Percentiles rank a stretch among this genome's conserved stretches.
These are phyloP conservation scores for Acinonyx jubatus DNA, from an alignment of 2,113 vertebrate genomes.

Conservation along the genomic window DNA sequence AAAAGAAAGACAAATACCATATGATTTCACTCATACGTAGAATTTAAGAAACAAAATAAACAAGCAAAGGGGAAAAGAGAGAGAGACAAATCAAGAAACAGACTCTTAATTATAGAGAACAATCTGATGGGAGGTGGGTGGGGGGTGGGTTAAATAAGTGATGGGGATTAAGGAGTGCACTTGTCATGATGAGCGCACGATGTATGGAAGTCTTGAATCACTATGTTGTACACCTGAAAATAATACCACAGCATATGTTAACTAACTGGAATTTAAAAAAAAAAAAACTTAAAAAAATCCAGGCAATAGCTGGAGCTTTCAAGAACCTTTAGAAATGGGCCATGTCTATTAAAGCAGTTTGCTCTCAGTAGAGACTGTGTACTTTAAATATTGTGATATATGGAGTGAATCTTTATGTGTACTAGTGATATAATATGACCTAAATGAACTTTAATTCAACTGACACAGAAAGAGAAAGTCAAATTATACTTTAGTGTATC, in stretches of 20 bases:
- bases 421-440: not conserved
- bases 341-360: slow-evolving; percentile 40
- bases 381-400: slow-evolving; percentile 25
- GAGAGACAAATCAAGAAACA: not conserved
- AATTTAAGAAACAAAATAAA: not conserved
- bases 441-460: slow-evolving; percentile 45
- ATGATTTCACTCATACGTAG: not conserved
- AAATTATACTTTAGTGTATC: slow-evolving; percentile 24
- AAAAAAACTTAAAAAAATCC: slow-evolving; percentile 26
- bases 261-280: slow-evolving; percentile 32
- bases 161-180: not conserved
- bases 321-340: slow-evolving; percentile 45
- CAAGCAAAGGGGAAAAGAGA: not conserved
- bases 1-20: not conserved
- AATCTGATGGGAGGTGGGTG: not conserved
- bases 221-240: not conserved
- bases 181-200: not conserved
- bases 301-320: slow-evolving; percentile 56
- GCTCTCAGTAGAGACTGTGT: not conserved
- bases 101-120: not conserved
- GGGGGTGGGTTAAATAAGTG: not conserved
- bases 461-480: not conserved
- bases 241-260: not conserved
- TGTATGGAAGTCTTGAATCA: not conserved
- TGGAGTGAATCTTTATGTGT: not conserved